Conservation (phyloP, 2,888 invertebrate species). For the Anoncus sp. region DNA sequence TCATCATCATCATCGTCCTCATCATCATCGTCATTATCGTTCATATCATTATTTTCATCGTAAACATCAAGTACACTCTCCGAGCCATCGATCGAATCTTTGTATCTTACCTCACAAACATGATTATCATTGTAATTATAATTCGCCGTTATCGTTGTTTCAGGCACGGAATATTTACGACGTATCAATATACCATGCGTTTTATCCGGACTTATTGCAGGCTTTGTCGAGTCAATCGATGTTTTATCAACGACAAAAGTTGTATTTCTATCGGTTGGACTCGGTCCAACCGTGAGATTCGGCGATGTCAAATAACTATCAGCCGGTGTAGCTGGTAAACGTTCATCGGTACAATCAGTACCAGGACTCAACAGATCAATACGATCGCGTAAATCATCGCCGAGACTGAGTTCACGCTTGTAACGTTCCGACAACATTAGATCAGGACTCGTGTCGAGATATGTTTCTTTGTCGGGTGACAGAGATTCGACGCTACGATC, state of each 20-base stretch:
- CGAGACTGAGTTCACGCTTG: conserved; percentile 68
- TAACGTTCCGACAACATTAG: conserved; percentile 55
- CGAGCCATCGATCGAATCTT: conserved; percentile 84
- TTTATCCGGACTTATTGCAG: conserved; percentile 48
- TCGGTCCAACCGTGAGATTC: conserved; percentile 69
- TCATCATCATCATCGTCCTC: conserved; percentile 65
- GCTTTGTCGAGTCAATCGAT: conserved; percentile 4
- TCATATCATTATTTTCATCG: conserved; percentile 76
- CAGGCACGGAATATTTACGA: conserved; percentile 66
- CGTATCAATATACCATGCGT: conserved; percentile 69
- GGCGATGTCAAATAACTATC: conserved; percentile 68
- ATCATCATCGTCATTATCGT: conserved; percentile 69
- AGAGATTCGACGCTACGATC: conserved; percentile 75
- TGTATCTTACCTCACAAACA: conserved; percentile 83
- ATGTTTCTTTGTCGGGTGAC: conserved; percentile 72
- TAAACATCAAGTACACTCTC: conserved; percentile 84
- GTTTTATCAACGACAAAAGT: conserved; percentile 20
- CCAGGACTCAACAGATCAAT: conserved; percentile 69
- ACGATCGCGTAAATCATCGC: conserved; percentile 67
- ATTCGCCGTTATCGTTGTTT: conserved; percentile 69
- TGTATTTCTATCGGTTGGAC: conserved; percentile 62
- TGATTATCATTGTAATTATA: conserved; percentile 81
- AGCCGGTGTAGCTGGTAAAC: conserved; percentile 69
- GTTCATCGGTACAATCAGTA: conserved; percentile 73
- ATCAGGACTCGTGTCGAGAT: conserved; percentile 68